A percentile compares a stretch with the other conserved stretches of the same genome.
phyloP scores from a whole-genome alignment of 2,888 invertebrate genomes.

The Yponomeuta evonymella region DNA sequence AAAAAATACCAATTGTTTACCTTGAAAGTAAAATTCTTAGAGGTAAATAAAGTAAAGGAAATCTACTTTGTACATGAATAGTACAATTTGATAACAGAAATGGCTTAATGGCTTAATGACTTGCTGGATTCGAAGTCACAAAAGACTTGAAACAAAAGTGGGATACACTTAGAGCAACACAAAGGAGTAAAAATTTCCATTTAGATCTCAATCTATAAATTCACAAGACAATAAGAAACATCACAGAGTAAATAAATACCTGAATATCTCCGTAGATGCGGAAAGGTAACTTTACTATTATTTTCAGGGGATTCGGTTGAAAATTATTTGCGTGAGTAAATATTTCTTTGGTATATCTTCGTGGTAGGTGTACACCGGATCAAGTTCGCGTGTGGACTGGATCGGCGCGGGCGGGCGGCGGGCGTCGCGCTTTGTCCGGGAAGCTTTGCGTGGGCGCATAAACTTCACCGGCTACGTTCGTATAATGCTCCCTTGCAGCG shows the following conservation, averaged over 20 bases:
- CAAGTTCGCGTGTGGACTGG: slow-evolving; percentile 64
- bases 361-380: slow-evolving; percentile 26
- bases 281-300: not conserved
- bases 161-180: not conserved
- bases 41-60: not conserved
- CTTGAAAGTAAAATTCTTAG: not conserved
- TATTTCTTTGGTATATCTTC: not conserved
- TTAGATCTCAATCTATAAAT: not conserved
- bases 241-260: slow-evolving; percentile 1
- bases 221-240: not conserved
- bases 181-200: not conserved
- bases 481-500: slow-evolving; percentile 38
- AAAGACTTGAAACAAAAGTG: not conserved
- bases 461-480: slow-evolving; percentile 15
- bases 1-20: not conserved
- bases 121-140: not conserved
- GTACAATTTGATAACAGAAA: not conserved
- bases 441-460: slow-evolving; percentile 46
- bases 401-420: slow-evolving; percentile 28
- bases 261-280: not conserved
- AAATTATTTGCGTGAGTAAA: not conserved
- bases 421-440: slow-evolving; percentile 51
- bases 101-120: not conserved
- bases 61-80: not conserved
- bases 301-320: not conserved